Percentiles rank a stretch among this genome's conserved stretches.
These are phyloP conservation scores for Pipistrellus kuhlii DNA, from an alignment of 2,797 vertebrate genomes.

Conservation along the genomic window DNA sequence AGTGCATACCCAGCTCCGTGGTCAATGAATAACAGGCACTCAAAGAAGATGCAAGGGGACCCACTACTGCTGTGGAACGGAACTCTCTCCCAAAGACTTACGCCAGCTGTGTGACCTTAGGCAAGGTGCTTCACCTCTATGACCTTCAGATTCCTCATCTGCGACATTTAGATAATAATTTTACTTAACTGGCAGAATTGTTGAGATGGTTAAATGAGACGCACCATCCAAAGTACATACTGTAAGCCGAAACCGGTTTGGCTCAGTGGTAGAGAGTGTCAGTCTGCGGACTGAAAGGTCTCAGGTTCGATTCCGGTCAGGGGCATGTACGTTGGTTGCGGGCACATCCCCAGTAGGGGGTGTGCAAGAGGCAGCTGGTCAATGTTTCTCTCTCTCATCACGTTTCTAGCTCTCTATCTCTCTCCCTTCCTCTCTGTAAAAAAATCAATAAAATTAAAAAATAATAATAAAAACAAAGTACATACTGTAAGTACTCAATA, in stretches of 20 bases:
- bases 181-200: not conserved
- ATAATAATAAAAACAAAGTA: no score
- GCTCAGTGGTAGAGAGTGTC: no score
- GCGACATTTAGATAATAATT: not conserved
- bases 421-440: no score
- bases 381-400: no score
- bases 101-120: not conserved
- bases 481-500: not conserved
- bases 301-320: no score
- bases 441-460: no score
- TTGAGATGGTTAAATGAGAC: not conserved
- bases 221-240: not conserved
- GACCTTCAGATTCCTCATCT: slow-evolving; percentile 1
- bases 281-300: no score
- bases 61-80: not conserved
- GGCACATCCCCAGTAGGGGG: no score
- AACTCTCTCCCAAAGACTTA: not conserved
- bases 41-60: not conserved
- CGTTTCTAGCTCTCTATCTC: no score
- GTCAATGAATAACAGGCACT: not conserved
- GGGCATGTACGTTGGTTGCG: no score
- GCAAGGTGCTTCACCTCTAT: not conserved
- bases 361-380: no score
- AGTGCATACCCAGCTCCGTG: not conserved
- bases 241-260: no score